Base-by-base conservation (phyloP, 2,888 invertebrate species). In the Nymphalis polychloros region DNA sequence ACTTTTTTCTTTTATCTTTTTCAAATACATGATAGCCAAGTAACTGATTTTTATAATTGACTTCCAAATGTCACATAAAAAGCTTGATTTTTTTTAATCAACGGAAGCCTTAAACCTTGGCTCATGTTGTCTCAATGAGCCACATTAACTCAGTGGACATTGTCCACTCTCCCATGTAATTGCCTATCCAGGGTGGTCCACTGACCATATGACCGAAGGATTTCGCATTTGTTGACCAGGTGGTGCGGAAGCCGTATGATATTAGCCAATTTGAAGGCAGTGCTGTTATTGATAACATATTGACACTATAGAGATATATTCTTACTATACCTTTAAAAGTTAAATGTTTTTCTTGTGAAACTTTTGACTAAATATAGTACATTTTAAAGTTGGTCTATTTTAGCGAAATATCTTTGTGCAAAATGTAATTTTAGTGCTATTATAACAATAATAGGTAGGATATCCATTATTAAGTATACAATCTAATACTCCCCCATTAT, bases 141-240 rank as follows among this genome's bases (percentile, higher is more conserved):
- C 41, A 47, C 52, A 48, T 70, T 65, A 68, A 64, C 61, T 64
- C 61, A 59, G 23, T 72, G 62, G 61, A 71, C 71, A 74, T 74
- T 74, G 71, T 20, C 69, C 77, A 76, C 61, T 83, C 84, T 86
- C 85, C 85, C 87, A 86, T 82, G 60, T 76, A 81, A 86, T 82
- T 77, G 77, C 35, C 69, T 75, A 78, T 75, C 72, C 75, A 73
- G 63, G 86, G 86, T 84, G 86, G 85, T 82, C 84, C 66, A 72
- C 59, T 73, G 70, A 73, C 83, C 86, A 85, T 77, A 78, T 86
- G 87, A 86, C 85, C 82, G 69, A 77, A 70, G 70, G 62, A 59
- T 64, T 63, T 59, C n/a, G n/a, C 59, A 20, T 59, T 41, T 41
- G 35, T 35, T 52, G 49, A 62, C 63, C 81, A 80, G 78, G 77